Conservation (phyloP, 2,797 vertebrate species). For the Paramormyrops hopkinsi region DNA sequence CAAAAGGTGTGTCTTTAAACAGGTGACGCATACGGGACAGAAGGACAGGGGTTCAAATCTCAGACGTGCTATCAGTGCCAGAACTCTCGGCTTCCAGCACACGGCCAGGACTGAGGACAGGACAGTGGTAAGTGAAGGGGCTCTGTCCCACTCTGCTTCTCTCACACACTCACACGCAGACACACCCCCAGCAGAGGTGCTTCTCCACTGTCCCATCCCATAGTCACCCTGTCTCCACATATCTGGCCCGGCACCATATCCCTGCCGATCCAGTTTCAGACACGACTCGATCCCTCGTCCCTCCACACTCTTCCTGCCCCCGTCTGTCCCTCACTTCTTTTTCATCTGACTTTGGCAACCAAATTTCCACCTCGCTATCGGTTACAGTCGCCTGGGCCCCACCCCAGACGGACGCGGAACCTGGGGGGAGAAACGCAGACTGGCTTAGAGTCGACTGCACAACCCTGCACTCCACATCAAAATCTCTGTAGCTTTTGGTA, state of each 20-base stretch:
- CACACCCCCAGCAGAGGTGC: conserved; percentile 54
- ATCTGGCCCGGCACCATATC: conserved; percentile 66
- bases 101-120: not conserved
- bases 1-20: not conserved
- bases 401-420: conserved; percentile 22
- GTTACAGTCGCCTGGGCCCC: conserved; percentile 49
- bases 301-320: conserved; percentile 53
- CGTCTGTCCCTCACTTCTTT: conserved; percentile 47
- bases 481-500: not conserved
- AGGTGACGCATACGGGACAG: not conserved
- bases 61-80: not conserved
- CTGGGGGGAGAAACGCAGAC: not conserved
- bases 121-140: not conserved
- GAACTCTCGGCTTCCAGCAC: not conserved
- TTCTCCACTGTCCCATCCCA: conserved; percentile 57
- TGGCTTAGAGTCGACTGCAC: not conserved
- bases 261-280: conserved; percentile 65
- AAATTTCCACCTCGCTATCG: conserved; percentile 50
- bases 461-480: not conserved
- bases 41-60: not conserved
- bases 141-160: not conserved
- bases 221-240: conserved; percentile 69
- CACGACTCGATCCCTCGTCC: conserved; percentile 53
- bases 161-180: not conserved
- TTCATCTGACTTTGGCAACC: conserved; percentile 61